These are phyloP conservation scores for Scaptomyza tumidula DNA, from an alignment of 2,888 invertebrate species.

Conservation along the genomic window DNA sequence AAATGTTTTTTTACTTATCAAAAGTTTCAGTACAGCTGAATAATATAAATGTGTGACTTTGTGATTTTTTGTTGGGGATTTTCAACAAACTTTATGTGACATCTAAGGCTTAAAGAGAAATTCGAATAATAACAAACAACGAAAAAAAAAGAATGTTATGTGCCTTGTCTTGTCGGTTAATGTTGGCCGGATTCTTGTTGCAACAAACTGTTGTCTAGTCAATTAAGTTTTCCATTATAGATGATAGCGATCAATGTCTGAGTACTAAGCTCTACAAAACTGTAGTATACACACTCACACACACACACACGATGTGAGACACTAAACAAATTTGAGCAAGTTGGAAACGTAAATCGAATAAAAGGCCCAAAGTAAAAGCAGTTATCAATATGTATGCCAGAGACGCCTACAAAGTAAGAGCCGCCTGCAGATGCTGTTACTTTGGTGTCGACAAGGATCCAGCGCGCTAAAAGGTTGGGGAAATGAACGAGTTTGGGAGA, in stretches of 20 bases:
- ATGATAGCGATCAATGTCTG: constrained; percentile 64
- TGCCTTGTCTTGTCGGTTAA: constrained; percentile 39
- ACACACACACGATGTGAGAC: constrained; percentile 19
- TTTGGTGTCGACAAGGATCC: constrained; percentile 49
- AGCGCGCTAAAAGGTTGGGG: background rate
- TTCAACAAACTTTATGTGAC: constrained; percentile 4
- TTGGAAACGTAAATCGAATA: constrained; percentile 75
- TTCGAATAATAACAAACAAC: background rate
- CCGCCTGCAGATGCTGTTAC: constrained; percentile 44
- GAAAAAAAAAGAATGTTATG: constrained; percentile 21
- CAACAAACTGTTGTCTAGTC: constrained; percentile 56
- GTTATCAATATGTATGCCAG: constrained; percentile 58
- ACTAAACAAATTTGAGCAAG: constrained; percentile 58
- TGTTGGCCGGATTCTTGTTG: constrained; percentile 35
- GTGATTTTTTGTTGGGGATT: background rate
- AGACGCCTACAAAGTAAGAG: constrained; percentile 17
- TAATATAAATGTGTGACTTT: too few species aligned
- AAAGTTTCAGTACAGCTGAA: too few species aligned
- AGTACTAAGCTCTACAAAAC: constrained; percentile 45
- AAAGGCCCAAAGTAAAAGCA: constrained; percentile 76
- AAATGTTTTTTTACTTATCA: too few species aligned
- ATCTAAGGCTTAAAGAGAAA: constrained; percentile 19
- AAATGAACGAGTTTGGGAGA: background rate
- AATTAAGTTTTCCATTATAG: constrained; percentile 75
- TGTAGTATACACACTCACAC: constrained; percentile 20